Conservation (phyloP, 2,113 vertebrate genomes). For the Grantiella picta region DNA sequence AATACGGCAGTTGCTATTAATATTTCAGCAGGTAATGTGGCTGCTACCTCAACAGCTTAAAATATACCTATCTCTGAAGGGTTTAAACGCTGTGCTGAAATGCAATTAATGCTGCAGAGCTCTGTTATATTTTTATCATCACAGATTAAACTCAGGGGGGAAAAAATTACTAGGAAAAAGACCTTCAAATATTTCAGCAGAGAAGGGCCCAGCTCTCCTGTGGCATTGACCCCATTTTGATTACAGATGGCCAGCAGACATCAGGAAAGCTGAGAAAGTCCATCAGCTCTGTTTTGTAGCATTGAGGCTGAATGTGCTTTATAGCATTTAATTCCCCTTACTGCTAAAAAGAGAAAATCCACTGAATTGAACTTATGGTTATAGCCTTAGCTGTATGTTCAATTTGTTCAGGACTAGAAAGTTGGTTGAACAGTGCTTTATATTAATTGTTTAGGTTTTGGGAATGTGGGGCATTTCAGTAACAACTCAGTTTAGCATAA, state of each 20-base stretch:
- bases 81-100: neutral
- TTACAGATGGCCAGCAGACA: neutral
- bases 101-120: neutral
- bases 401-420: neutral
- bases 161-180: neutral
- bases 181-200: neutral
- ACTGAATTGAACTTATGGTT: neutral
- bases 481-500: neutral
- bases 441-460: neutral
- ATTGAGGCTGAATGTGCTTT: neutral
- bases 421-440: neutral
- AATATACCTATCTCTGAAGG: neutral
- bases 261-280: neutral
- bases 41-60: neutral
- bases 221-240: neutral
- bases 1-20: neutral
- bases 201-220: neutral
- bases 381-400: neutral
- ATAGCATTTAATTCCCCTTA: neutral
- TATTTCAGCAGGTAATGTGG: neutral
- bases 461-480: neutral
- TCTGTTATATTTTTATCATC: neutral
- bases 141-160: neutral
- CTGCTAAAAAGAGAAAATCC: neutral
- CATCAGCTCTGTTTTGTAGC: neutral